Evolutionary conservation across 2,113 vertebrate genomes (phyloP), one percentile per base, ranked within the genome.

Genomic region (Egretta garzetta): DNA sequence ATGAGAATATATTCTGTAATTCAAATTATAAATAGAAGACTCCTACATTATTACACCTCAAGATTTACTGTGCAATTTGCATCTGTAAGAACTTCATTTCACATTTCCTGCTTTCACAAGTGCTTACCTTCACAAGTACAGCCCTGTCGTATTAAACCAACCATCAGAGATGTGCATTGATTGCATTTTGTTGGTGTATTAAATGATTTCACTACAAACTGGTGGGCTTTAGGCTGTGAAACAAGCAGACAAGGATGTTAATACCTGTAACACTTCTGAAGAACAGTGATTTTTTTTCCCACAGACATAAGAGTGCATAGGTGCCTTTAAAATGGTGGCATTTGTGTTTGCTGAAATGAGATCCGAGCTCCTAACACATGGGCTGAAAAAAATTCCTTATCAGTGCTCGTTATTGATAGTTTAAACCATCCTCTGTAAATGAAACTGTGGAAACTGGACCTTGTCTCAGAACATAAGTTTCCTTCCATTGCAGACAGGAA

Each of bases 71-170:
- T 39, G 37, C 24, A 64, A 37, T 59, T 10, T 64, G 68, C 67
- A 62, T 30, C 52, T 47, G 0, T 37, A 66, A 86, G 35, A 89
- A 45, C 45, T 62, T 76, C 12, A 91, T 15, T 20, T 81, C 41
- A 32, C n/a, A 28, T 14, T 45, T 87, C 41, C 39, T 68, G 21
- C 73, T 63, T 47, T 52, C 80, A 50, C 53, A 53, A 50, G 41
- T 21, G 62, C 98, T 98, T 97, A 99, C 99, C 99, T 99, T 99
- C 99, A 96, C 99, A 99, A 35, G 98, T 99, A 89, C 99, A 99
- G 90, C 99, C 99, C 91, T 99, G 99, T n/a, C 99, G 99, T 86
- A 99, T 99, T 87, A 99, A 98, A n/a, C 99, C 99, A 55, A 99
- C 99, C 99, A 99, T 99, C 92, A 99, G 98, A 37, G 99, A 99